Percentiles rank a stretch among this genome's conserved stretches.
phyloP scores from a whole-genome alignment of 1,140 invertebrate species.

The Drosophila lacteicornis region DNA sequence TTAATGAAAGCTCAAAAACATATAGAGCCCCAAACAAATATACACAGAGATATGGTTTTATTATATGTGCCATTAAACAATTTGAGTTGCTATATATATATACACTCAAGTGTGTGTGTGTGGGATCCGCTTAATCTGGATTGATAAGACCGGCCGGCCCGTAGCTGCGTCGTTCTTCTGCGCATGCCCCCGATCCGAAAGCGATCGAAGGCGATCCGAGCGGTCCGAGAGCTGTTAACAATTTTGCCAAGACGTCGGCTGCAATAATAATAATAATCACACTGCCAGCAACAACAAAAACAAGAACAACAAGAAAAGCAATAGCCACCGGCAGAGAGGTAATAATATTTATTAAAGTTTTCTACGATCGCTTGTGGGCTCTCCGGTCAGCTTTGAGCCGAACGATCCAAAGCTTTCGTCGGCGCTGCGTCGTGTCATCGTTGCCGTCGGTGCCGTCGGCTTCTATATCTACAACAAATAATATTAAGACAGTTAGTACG shows the following conservation, averaged over 20 bases:
- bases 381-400: conserved; percentile 44
- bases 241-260: conserved; percentile 71
- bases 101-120: background rate
- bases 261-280: conserved; percentile 46
- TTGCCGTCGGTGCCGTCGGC: conserved; percentile 58
- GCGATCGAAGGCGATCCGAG: conserved; percentile 42
- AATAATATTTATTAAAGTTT: conserved; percentile 81
- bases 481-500: conserved; percentile 84
- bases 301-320: conserved; percentile 29
- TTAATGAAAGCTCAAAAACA: conserved; percentile 44
- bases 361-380: conserved; percentile 32
- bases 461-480: conserved; percentile 84
- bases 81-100: conserved; percentile 41
- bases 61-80: conserved; percentile 64
- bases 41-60: conserved; percentile 39
- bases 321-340: conserved; percentile 30
- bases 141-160: conserved; percentile 52
- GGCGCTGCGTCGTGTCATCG: conserved; percentile 30
- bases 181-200: conserved; percentile 56
- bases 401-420: conserved; percentile 50
- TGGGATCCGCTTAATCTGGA: conserved; percentile 56
- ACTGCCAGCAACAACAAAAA: conserved; percentile 29
- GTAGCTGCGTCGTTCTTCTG: conserved; percentile 19
- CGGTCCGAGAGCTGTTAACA: conserved; percentile 72
- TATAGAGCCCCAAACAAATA: conserved; percentile 30